Percentiles rank a stretch among this genome's conserved stretches.
These are phyloP conservation scores for Ophion costatus DNA, from an alignment of 2,888 invertebrate species.

Conservation along the genomic window DNA sequence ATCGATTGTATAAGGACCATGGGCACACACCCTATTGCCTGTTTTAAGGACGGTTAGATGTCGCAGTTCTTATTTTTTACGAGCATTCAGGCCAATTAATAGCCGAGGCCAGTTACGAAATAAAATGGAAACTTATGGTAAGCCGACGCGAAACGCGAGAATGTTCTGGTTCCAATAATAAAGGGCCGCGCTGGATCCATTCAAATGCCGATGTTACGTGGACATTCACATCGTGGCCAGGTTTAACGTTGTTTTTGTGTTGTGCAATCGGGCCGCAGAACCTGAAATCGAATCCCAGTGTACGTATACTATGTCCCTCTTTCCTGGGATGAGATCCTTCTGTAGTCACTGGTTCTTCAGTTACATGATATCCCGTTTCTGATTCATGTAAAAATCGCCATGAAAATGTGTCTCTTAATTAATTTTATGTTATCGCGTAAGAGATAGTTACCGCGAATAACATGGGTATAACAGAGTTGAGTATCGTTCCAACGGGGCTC, in stretches of 20 bases:
- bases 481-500: constrained; percentile 31
- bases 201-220: too few species aligned
- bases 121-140: too few species aligned
- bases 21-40: too few species aligned
- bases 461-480: constrained; percentile 18
- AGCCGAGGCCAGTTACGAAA: too few species aligned
- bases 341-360: constrained; percentile 27
- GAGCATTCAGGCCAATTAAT: too few species aligned
- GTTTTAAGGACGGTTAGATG: too few species aligned
- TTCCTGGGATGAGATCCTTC: constrained; percentile 9
- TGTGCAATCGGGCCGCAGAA: constrained; percentile 23
- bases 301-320: not conserved
- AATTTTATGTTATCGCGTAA: constrained; percentile 44
- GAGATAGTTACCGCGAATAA: constrained; percentile 29
- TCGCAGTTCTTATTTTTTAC: too few species aligned
- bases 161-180: too few species aligned
- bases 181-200: too few species aligned
- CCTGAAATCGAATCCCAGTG: constrained; percentile 23
- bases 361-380: constrained; percentile 45
- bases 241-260: constrained; percentile 17
- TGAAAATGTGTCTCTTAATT: constrained; percentile 46
- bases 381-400: constrained; percentile 22
- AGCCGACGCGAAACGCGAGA: too few species aligned
- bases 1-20: too few species aligned
- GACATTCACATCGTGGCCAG: not conserved